Conservation (phyloP, 2,113 vertebrate species). For the Nothobranchius furzeri region DNA sequence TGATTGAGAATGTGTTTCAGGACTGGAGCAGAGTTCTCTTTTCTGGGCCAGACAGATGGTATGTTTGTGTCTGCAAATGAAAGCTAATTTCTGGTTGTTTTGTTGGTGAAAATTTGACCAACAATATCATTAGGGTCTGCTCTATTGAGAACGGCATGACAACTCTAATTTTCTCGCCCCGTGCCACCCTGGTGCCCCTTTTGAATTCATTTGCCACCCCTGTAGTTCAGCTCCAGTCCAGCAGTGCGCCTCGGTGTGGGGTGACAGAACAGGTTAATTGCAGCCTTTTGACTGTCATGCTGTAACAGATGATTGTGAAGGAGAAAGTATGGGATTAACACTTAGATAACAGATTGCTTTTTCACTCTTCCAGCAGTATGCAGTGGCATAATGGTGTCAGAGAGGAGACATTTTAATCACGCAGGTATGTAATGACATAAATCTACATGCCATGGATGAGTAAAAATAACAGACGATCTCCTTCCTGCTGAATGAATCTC, state of each 20-base stretch:
- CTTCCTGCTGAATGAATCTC: slow-evolving; percentile 49
- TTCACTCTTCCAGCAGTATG: slow-evolving; percentile 38
- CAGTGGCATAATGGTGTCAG: slow-evolving; percentile 33
- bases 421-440: slow-evolving; percentile 62
- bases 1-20: no score
- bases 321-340: slow-evolving; percentile 42
- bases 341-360: slow-evolving; percentile 60
- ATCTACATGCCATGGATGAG: slow-evolving; percentile 64
- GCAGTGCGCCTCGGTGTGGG: slow-evolving; percentile 59
- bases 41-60: no score
- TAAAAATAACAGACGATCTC: slow-evolving; percentile 57
- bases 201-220: slow-evolving; percentile 62
- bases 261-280: slow-evolving; percentile 72
- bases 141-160: slow-evolving; percentile 30
- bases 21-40: no score
- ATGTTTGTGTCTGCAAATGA: no score
- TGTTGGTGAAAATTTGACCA: no score
- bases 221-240: slow-evolving; percentile 68
- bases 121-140: slow-evolving; percentile 27
- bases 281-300: slow-evolving; percentile 64
- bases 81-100: no score
- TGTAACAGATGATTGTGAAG: slow-evolving; percentile 52
- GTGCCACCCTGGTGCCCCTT: slow-evolving; percentile 32
- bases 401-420: slow-evolving; percentile 62
- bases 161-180: slow-evolving; percentile 44